Base-by-base conservation (phyloP, 1,140 invertebrate genomes). In the Phymastichus coffea region DNA sequence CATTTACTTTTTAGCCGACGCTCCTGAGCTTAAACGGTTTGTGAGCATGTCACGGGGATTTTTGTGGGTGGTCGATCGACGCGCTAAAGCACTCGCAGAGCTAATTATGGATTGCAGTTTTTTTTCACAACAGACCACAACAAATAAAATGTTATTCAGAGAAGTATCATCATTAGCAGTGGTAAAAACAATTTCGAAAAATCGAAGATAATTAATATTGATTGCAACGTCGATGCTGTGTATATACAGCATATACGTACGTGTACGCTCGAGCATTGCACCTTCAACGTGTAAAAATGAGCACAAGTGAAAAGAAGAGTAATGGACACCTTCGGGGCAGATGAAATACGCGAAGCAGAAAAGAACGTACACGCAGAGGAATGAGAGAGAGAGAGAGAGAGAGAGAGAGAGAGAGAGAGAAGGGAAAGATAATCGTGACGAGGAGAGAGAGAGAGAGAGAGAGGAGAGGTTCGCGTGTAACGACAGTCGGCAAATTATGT, bases 401-500 rank as follows among this genome's bases (percentile, higher is more conserved):
- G 43, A 25, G 14, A 48, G 25, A 57, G 35, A 49, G 33, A 38
- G 23, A 38, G 33, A 48, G n/a, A n/a, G 41, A 19, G n/a, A 41
- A 25, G 33, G 26, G 19, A 2, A 12, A 22, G 41, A 4, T 20
- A 10, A 15, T 19, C 8, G 17, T 10, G 20, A 19, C 28, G 6
- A 20, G n/a, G 47, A 22, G 35, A 25, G 25, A 30, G 25, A 40
- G 25, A 47, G n/a, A 26, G 17, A 28, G 30, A 60, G 38, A 47
- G 41, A 54, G 28, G 28, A 33, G 51, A 30, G 35, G 30, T 47
- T 38, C n/a, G 54, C 41, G 23, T 41, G 35, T 57, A 52, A 58
- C 52, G 48, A 52, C 28, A 51, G 38, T 43, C 46, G 62, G 48
- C 46, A 69, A 70, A 71, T 71, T 67, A 66, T 57, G 57, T 64